Evolutionary conservation across 2,888 invertebrate genomes (phyloP), one percentile per base, ranked within the genome.

Genomic region (Tenthredo scrophulariae): DNA sequence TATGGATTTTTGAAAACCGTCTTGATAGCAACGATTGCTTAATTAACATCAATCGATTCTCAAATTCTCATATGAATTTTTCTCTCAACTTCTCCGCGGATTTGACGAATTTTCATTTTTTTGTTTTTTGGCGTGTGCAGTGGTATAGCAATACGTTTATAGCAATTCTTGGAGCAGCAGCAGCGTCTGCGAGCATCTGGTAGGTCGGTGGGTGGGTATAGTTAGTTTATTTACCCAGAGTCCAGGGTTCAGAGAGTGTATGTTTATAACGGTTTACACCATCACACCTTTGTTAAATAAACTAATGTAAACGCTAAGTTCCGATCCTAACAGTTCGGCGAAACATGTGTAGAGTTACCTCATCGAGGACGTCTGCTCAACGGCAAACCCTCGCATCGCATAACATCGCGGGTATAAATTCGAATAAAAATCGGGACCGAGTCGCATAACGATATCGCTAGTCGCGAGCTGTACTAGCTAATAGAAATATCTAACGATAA

Each of bases 241-340:
- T 77, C 40, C 26, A 29, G n/a, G 37, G n/a, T 37, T 13, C 26
- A 15, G 74, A 2, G n/a, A n/a, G 43, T 18, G n/a, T 54, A 1
- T 33, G 22, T 33, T 22, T 9, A 40, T 67, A 13, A 18, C 67
- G 67, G 82, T 29, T 67, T 67, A 83, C 46, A 67, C 37, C n/a
- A 83, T 65, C 82, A 18, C 67, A 40, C 67, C 82, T 83, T 83
- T 65, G 54, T 83, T 83, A 67, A 83, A 67, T 43, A 83, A 83
- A 46, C 82, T 33, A 43, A 26, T 18, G 37, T 15, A 67, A 6
- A 33, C 15, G 4, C 0, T 22, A 4, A 62, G 40, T 40, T 67
- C 65, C 22, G n/a, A 65, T 67, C 80, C 37, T 7, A 33, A 26
- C 80, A 62, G 40, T 82, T 26, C 43, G 26, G 22, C 29, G 77